Evolutionary conservation across 2,113 vertebrate genomes (phyloP).

Genomic region (Trogon surrucura): DNA sequence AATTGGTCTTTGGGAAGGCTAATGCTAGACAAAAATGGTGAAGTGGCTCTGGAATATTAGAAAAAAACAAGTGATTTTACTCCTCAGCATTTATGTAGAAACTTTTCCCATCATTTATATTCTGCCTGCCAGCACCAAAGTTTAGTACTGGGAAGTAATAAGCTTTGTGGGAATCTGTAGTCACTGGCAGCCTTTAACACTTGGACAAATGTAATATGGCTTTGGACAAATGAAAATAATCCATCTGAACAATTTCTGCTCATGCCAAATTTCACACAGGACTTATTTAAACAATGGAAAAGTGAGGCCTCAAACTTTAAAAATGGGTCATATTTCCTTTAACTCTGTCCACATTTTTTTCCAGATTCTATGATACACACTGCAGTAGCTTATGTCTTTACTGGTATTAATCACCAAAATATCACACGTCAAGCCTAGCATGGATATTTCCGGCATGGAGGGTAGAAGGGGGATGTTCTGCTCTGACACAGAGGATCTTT

Average conservation of each 20-base stretch:
- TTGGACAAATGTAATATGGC: neutral
- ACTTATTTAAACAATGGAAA: slow-evolving; percentile 11
- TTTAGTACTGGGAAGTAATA: neutral
- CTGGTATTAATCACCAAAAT: slow-evolving; percentile 27
- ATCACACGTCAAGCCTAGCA: neutral
- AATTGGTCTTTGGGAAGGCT: neutral
- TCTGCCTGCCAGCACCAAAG: neutral
- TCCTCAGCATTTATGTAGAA: neutral
- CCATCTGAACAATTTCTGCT: slow-evolving; percentile 17
- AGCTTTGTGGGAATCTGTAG: neutral
- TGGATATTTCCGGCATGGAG: neutral
- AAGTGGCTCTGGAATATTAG: neutral
- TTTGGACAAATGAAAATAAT: slow-evolving; percentile 38
- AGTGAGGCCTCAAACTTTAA: neutral
- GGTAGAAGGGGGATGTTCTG: slow-evolving; percentile 45
- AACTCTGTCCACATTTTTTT: neutral
- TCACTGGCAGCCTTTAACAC: neutral
- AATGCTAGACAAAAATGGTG: neutral
- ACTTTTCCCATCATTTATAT: neutral
- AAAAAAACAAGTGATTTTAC: neutral
- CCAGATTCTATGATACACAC: neutral
- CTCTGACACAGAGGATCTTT: neutral
- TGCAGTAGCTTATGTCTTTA: neutral
- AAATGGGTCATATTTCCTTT: neutral
- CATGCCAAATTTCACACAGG: neutral